Evolutionary conservation across 2,797 vertebrate genomes (phyloP).

Genomic region (Lacerta agilis): DNA sequence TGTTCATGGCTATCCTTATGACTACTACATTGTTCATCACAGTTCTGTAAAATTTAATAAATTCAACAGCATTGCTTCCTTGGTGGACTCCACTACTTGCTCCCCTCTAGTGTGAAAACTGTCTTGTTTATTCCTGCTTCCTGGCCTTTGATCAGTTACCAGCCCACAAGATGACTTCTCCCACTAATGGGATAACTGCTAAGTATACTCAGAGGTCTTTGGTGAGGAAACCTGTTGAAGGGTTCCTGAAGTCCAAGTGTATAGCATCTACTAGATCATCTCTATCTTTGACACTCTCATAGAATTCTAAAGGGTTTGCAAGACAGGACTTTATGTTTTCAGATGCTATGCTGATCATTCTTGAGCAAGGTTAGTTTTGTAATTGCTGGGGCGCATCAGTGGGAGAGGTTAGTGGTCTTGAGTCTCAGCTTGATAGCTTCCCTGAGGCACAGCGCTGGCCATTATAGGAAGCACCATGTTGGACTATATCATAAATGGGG

Average conservation of each 20-base stretch:
- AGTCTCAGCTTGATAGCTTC: not conserved
- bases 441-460: not conserved
- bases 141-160: not conserved
- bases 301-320: too few species aligned
- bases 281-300: too few species aligned
- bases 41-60: not conserved
- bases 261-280: too few species aligned
- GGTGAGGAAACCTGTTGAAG: not conserved
- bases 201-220: too few species aligned
- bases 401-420: not conserved
- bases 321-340: not conserved
- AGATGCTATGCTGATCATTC: not conserved
- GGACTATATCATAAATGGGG: too few species aligned
- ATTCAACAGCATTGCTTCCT: not conserved
- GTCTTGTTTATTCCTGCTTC: not conserved
- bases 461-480: not conserved
- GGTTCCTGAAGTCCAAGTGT: too few species aligned
- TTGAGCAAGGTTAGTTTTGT: not conserved
- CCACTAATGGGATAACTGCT: not conserved
- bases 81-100: not conserved
- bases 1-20: too few species aligned
- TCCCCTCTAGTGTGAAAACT: not conserved
- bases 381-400: not conserved
- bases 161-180: not conserved
- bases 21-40: too few species aligned